Base-by-base conservation (phyloP, 2,113 vertebrate species). In the Dicentrarchus labrax region DNA sequence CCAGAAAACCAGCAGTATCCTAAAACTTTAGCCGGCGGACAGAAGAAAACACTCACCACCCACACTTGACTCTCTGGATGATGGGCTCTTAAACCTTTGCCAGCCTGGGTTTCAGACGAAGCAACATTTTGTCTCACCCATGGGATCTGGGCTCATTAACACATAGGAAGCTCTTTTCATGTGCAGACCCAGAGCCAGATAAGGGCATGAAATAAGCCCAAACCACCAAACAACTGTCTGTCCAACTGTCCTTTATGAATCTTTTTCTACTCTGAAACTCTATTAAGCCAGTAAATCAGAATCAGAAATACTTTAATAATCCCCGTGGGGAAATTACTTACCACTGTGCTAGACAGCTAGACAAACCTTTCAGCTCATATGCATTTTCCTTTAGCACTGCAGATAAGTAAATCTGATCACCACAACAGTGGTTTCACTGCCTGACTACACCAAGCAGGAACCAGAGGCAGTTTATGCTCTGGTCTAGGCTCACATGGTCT, bases 41-140 rank as follows among this genome's bases (percentile, higher is more conserved):
- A 53, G 50, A 50, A 21, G 51, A 79, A 72, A 30, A 56, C 24
- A 56, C 76, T 86, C 54, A 21, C 24, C 24, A 48, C 24, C 70
- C 21, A 65, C 59, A 67, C 50, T n/a, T 15, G 9, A 82, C 45
- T 59, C 61, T 43, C 51, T 61, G 51, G 57, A 51, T 74, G 68
- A 80, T 59, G n/a, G 48, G 67, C 36, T 79, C 61, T 75, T 51
- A 84, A 87, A 78, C 30, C 39, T 43, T 64, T 75, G 54, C 41
- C 56, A 64, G 50, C 11, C 68, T 59, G 38, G 61, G 17, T 67
- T 57, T n/a, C 30, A 39, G 73, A 75, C 3, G 12, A 80, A 62
- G 22, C 13, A 54, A 47, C 68, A 68, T 21, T 57, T 12, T 16
- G 38, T 53, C 45, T 65, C 57, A 41, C 50, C 36, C 39, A 4